Percentiles rank a stretch among this genome's conserved stretches.
Evolutionary conservation across 1,140 invertebrate genomes (phyloP).

Genomic region (Tribolium castaneum): DNA sequence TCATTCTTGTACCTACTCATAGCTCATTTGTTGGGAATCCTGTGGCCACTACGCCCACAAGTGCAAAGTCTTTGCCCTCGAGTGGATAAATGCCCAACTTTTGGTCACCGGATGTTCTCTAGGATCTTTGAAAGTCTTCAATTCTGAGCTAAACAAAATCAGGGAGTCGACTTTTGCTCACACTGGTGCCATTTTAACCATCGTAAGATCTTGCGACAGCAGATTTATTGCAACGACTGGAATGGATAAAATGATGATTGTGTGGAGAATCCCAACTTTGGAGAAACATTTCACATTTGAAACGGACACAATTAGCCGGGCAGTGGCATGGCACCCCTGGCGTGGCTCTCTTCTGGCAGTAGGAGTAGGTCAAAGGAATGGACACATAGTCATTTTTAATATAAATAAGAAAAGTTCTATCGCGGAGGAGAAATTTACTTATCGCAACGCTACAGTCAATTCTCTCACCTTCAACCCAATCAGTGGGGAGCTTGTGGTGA

Average conservation of each 20-base stretch:
- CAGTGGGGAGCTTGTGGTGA: slow-evolving; percentile 46
- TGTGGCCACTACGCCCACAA: background rate
- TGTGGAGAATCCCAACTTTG: slow-evolving; percentile 28
- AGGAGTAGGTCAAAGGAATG: background rate
- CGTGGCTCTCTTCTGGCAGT: slow-evolving; percentile 39
- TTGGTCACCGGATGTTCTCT: slow-evolving; percentile 40
- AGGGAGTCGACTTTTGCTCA: background rate
- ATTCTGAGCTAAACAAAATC: background rate
- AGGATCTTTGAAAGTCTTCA: slow-evolving; percentile 4
- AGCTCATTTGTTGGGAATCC: background rate
- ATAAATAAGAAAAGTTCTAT: slow-evolving; percentile 8
- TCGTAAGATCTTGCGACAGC: slow-evolving; percentile 22
- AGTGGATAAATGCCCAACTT: slow-evolving; percentile 13
- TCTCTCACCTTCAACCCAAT: slow-evolving; percentile 42
- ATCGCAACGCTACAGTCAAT: slow-evolving; percentile 32
- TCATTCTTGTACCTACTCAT: too few relatives aligned
- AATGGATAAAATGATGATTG: slow-evolving; percentile 15
- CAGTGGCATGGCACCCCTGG: slow-evolving; percentile 48
- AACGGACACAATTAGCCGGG: slow-evolving; percentile 6
- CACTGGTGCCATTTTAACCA: background rate
- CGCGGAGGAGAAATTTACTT: background rate
- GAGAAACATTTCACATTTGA: background rate
- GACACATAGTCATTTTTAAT: slow-evolving; percentile 34
- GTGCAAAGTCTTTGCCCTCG: slow-evolving; percentile 11
- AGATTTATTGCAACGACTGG: slow-evolving; percentile 28